Evolutionary conservation across 2,888 invertebrate species (phyloP).

Genomic region (Acleris sparsana): DNA sequence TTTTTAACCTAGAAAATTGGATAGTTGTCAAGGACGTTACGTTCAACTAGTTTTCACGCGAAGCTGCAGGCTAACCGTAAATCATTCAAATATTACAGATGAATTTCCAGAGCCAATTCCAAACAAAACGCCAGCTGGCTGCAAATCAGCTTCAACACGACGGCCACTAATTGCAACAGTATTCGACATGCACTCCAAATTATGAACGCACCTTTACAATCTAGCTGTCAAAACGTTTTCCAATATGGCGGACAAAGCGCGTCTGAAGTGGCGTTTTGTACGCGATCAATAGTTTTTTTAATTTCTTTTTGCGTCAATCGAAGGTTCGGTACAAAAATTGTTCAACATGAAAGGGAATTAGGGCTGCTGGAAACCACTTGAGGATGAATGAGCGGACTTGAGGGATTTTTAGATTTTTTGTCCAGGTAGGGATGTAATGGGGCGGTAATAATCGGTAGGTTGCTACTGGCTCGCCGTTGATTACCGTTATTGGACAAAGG

Average conservation of each 20-base stretch:
- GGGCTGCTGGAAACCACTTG: conserved; percentile 73
- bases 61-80: too few relatives aligned
- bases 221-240: conserved; percentile 73
- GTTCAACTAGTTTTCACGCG: too few relatives aligned
- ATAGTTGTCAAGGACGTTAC: too few relatives aligned
- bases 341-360: conserved; percentile 77
- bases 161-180: conserved; percentile 24
- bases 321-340: conserved; percentile 64
- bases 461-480: conserved; percentile 47
- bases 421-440: conserved; percentile 73
- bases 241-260: conserved; percentile 77
- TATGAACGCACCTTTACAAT: conserved; percentile 44
- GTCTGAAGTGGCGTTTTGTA: conserved; percentile 77
- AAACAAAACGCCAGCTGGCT: background rate
- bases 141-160: background rate
- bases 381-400: conserved; percentile 74
- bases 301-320: conserved; percentile 71
- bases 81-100: too few relatives aligned
- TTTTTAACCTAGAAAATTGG: too few relatives aligned
- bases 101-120: too few relatives aligned
- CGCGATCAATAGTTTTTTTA: conserved; percentile 77
- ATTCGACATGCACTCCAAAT: conserved; percentile 21
- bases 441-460: conserved; percentile 66
- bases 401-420: conserved; percentile 72
- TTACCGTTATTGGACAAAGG: conserved; percentile 30